Percentiles rank a stretch among this genome's conserved stretches.
Conservation (phyloP, 2,797 vertebrate genomes). For the Tympanoctomys barrerae region DNA sequence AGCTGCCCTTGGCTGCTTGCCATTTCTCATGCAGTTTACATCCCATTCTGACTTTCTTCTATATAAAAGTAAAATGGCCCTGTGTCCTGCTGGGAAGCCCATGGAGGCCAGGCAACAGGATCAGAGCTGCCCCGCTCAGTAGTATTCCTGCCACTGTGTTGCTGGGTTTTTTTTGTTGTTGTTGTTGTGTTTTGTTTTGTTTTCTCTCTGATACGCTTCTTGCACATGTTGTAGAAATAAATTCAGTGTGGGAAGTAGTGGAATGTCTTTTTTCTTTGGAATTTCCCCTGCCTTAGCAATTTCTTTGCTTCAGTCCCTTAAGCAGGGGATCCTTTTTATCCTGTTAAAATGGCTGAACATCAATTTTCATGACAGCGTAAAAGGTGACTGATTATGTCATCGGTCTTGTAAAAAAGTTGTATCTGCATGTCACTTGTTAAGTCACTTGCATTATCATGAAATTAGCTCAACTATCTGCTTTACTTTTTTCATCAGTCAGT, state of each 20-base stretch:
- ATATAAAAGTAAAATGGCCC: constrained; percentile 41
- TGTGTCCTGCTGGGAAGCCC: constrained; percentile 58
- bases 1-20: not conserved
- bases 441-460: constrained; percentile 39
- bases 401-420: not conserved
- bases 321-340: not conserved
- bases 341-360: constrained; percentile 53
- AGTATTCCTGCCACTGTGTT: not conserved
- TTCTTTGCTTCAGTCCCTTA: not conserved
- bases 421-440: constrained; percentile 16
- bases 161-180: not conserved
- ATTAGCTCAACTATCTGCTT: constrained; percentile 28
- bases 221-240: not conserved
- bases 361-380: constrained; percentile 39
- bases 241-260: not conserved
- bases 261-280: not conserved
- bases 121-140: not conserved
- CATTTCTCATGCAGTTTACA: constrained; percentile 49
- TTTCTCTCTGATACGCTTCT: not conserved
- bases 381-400: not conserved
- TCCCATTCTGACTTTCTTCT: constrained; percentile 41
- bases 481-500: not conserved
- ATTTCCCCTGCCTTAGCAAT: not conserved
- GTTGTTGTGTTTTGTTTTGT: not conserved
- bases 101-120: constrained; percentile 37